Conservation (phyloP, 1,140 invertebrate species). For the Drosophila burlai region DNA sequence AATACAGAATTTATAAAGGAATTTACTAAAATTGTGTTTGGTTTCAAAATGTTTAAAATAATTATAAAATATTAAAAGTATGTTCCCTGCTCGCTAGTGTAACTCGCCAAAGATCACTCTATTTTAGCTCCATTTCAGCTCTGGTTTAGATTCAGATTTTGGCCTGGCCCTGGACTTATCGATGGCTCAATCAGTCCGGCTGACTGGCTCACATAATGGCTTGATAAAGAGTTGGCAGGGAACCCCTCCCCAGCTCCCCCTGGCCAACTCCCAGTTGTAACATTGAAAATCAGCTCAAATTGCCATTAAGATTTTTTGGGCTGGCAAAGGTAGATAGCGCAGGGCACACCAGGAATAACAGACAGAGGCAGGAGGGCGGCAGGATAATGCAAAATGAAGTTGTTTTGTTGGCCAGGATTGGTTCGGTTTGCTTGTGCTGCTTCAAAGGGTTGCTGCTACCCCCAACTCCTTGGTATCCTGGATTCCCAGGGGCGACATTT, state of each 20-base stretch:
- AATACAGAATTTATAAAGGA: neutral
- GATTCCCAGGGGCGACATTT: constrained; percentile 79
- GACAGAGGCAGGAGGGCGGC: neutral
- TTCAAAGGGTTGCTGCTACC: constrained; percentile 66
- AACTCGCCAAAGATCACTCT: neutral
- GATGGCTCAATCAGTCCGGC: constrained; percentile 69
- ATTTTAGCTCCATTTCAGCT: constrained; percentile 9
- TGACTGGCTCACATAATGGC: constrained; percentile 70
- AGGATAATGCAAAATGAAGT: constrained; percentile 75
- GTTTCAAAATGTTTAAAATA: no score
- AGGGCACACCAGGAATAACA: neutral
- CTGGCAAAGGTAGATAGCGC: constrained; percentile 64
- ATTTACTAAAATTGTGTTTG: no score
- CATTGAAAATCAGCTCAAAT: constrained; percentile 84
- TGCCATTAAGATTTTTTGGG: constrained; percentile 75
- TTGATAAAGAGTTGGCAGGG: constrained; percentile 72
- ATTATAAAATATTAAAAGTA: no score
- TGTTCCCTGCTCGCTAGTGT: neutral
- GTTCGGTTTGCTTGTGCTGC: constrained; percentile 19
- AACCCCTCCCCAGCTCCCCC: neutral
- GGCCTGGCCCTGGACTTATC: constrained; percentile 58
- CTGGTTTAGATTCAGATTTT: neutral
- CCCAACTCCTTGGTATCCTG: constrained; percentile 8
- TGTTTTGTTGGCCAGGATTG: constrained; percentile 63
- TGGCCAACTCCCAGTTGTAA: constrained; percentile 80